Evolutionary conservation across 2,888 invertebrate species (phyloP).

Genomic region (Falcaria lacertinaria): DNA sequence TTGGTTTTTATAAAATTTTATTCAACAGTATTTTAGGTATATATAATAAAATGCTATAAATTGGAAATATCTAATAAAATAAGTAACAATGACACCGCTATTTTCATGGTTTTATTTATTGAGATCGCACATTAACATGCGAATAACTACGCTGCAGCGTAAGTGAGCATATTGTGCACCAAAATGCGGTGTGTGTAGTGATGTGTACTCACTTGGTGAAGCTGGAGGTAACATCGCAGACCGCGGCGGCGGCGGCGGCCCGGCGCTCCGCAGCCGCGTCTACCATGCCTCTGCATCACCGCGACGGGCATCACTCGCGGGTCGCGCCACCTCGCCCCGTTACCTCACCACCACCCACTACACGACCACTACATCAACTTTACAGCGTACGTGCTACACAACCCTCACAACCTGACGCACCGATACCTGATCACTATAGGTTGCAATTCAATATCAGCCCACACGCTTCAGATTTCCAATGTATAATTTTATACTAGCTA

Average conservation of each 20-base stretch:
- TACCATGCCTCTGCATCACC: constrained; percentile 79
- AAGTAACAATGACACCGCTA: too few relatives aligned
- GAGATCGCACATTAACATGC: too few relatives aligned
- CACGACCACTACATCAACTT: constrained; percentile 51
- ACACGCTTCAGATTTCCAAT: constrained; percentile 16
- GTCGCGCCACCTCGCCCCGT: constrained; percentile 41
- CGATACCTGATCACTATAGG: constrained; percentile 48
- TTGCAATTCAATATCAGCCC: constrained; percentile 28
- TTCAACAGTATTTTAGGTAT: too few relatives aligned
- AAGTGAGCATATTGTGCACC: too few relatives aligned
- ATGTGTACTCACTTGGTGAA: constrained; percentile 65
- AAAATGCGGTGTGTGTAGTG: neutral
- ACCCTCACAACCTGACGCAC: constrained; percentile 37
- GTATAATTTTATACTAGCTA: constrained; percentile 6
- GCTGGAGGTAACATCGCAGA: constrained; percentile 60
- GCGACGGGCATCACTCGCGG: constrained; percentile 70
- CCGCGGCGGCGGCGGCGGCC: constrained; percentile 67
- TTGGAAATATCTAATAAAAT: too few relatives aligned
- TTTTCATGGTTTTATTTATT: too few relatives aligned
- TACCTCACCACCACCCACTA: constrained; percentile 53
- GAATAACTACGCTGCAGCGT: too few relatives aligned
- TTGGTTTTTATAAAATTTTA: neutral
- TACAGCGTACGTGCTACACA: constrained; percentile 38
- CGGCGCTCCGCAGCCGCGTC: constrained; percentile 78
- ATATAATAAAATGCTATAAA: too few relatives aligned